A percentile compares a stretch with the other conserved stretches of the same genome.
phyloP scores from a whole-genome alignment of 2,797 vertebrate genomes.

The Crossoptilon crossoptilon region DNA sequence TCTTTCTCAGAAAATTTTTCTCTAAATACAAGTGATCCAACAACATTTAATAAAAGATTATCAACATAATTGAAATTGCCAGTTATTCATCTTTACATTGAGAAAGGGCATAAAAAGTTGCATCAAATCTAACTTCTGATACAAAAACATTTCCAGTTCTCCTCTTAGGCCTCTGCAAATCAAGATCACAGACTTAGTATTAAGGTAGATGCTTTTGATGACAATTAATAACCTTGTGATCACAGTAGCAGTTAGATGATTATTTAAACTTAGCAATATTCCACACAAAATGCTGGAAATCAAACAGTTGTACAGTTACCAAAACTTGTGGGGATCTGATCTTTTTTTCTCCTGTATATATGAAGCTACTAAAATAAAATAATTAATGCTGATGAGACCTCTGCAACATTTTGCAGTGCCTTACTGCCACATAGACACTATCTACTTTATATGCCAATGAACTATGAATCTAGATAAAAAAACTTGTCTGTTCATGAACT shows the following conservation, averaged over 20 bases:
- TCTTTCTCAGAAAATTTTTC: neutral
- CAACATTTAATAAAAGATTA: neutral
- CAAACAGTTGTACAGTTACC: neutral
- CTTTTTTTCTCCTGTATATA: rapidly evolving
- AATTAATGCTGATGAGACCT: neutral
- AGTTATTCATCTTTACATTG: neutral
- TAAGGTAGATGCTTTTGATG: neutral
- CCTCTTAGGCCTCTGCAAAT: neutral
- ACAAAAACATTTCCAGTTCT: neutral
- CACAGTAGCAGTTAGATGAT: neutral
- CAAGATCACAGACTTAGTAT: neutral
- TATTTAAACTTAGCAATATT: neutral
- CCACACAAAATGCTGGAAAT: neutral
- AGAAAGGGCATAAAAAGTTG: neutral
- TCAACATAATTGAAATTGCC: neutral
- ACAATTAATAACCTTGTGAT: neutral
- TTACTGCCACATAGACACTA: neutral
- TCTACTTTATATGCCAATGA: neutral
- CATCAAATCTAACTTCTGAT: neutral
- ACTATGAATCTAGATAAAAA: neutral
- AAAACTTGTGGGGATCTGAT: neutral
- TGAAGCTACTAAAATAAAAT: neutral
- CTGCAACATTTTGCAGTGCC: neutral
- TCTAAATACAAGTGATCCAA: neutral
- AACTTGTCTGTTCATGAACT: neutral